phyloP scores from a whole-genome alignment of 2,888 invertebrate species.

The Andrena fulva region DNA sequence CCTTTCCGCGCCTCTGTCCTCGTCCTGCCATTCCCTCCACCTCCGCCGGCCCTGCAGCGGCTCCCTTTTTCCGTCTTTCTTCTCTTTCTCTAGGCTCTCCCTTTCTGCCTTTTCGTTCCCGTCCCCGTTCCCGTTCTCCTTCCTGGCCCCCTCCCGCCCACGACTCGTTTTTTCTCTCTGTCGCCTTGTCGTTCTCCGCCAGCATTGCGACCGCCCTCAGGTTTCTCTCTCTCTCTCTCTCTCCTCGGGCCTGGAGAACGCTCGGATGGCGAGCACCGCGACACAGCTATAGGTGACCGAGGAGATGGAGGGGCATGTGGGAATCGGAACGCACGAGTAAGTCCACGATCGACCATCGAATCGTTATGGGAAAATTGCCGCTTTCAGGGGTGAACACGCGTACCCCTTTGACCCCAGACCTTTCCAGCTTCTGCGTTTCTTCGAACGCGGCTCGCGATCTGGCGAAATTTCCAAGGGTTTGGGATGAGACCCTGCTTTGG shows the following conservation, averaged over 20 bases:
- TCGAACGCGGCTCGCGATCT: not conserved
- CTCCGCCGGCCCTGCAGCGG: slow-evolving; percentile 41
- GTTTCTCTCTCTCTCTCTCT: not conserved
- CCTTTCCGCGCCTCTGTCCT: slow-evolving; percentile 14
- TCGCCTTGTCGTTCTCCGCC: slow-evolving; percentile 8
- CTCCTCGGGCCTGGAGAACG: not conserved
- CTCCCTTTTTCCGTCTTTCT: slow-evolving; percentile 21
- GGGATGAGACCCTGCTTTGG: too few relatives aligned
- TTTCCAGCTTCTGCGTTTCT: not conserved
- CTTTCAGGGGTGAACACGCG: not conserved
- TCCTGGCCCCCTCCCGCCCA: not conserved
- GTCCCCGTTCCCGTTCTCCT: slow-evolving; percentile 1
- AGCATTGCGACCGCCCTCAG: slow-evolving; percentile 52
- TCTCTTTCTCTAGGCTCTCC: slow-evolving; percentile 12
- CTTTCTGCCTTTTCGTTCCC: slow-evolving; percentile 1
- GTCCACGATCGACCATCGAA: slow-evolving; percentile 37
- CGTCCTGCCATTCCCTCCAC: slow-evolving; percentile 39
- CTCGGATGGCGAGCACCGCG: slow-evolving; percentile 40
- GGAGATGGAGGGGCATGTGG: slow-evolving; percentile 45
- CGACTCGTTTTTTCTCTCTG: slow-evolving; percentile 6
- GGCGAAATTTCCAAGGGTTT: too few relatives aligned
- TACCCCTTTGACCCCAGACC: slow-evolving; percentile 17
- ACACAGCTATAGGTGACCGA: not conserved
- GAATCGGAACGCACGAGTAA: slow-evolving; percentile 47
- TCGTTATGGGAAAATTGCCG: slow-evolving; percentile 49